phyloP scores from a whole-genome alignment of 2,797 vertebrate species.

The Squalus acanthias region DNA sequence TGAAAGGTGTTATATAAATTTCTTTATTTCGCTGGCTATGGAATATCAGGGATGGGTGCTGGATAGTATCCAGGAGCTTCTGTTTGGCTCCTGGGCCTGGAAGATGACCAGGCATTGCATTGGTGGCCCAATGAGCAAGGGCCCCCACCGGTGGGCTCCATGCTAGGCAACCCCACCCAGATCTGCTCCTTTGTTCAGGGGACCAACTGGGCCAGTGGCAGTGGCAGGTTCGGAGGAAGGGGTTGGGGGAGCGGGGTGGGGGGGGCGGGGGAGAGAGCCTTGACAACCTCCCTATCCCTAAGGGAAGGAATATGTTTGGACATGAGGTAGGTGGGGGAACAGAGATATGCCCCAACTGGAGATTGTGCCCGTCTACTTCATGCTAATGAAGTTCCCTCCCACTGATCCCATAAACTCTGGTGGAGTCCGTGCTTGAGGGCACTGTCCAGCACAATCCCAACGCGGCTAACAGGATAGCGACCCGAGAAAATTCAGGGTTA shows the following conservation, averaged over 20 bases:
- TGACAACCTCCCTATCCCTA: not conserved
- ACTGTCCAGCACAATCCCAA: not conserved
- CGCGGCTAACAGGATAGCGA: not conserved
- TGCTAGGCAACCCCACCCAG: not conserved
- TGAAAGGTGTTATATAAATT: not conserved
- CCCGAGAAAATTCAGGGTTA: not conserved
- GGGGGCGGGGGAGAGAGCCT: not conserved
- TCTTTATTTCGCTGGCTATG: not conserved
- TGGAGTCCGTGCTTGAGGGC: not conserved
- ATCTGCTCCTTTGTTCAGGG: not conserved
- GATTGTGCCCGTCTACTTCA: not conserved
- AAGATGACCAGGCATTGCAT: not conserved
- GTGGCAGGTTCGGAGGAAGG: not conserved
- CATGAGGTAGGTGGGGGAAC: not conserved
- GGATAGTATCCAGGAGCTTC: not conserved
- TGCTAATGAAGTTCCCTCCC: not conserved
- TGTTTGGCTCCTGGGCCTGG: not conserved
- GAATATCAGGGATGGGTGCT: not conserved
- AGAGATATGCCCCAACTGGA: not conserved
- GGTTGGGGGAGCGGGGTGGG: too few relatives aligned
- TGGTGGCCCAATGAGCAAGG: not conserved
- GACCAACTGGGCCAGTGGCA: not conserved
- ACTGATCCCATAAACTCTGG: not conserved
- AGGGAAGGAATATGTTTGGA: not conserved
- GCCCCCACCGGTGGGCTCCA: not conserved